phyloP scores from a whole-genome alignment of 2,888 invertebrate species.

The Zhengitettix transpicula region DNA sequence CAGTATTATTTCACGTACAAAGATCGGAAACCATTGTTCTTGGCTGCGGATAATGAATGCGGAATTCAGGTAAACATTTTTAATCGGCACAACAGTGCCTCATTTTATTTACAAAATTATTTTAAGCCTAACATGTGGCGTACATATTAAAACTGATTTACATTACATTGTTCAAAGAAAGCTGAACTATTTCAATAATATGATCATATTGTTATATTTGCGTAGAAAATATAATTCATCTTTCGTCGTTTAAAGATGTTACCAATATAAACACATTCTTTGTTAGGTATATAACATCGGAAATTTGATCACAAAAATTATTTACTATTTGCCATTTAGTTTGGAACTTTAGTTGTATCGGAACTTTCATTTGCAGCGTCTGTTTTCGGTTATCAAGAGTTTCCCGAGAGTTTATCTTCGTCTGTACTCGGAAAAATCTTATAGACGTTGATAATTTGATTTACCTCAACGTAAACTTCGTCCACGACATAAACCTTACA shows the following conservation, averaged over 20 bases:
- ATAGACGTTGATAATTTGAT: no score
- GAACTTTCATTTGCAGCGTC: no score
- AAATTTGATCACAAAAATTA: neutral
- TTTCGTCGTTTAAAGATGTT: neutral
- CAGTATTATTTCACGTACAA: slow-evolving; percentile 44
- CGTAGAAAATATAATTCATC: slow-evolving; percentile 7
- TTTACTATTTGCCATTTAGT: neutral
- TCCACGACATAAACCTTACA: no score
- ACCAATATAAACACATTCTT: neutral
- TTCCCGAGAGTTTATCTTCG: no score
- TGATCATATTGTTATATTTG: slow-evolving; percentile 2
- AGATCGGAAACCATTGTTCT: slow-evolving; percentile 44
- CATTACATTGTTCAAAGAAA: slow-evolving; percentile 2
- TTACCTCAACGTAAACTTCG: no score
- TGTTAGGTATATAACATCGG: neutral
- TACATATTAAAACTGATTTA: slow-evolving; percentile 6
- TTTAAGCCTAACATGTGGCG: neutral
- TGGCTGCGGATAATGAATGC: slow-evolving; percentile 62
- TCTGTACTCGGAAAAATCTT: no score
- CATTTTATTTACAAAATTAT: neutral
- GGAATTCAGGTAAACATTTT: slow-evolving; percentile 44
- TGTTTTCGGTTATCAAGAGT: no score
- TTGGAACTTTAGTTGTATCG: no score
- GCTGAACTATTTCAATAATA: neutral
- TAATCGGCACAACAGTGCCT: neutral